A percentile compares a stretch with the other conserved stretches of the same genome.
phyloP scores from a whole-genome alignment of 37 sponge, comb jelly and placozoan genomes.

The Beroe ovata region DNA sequence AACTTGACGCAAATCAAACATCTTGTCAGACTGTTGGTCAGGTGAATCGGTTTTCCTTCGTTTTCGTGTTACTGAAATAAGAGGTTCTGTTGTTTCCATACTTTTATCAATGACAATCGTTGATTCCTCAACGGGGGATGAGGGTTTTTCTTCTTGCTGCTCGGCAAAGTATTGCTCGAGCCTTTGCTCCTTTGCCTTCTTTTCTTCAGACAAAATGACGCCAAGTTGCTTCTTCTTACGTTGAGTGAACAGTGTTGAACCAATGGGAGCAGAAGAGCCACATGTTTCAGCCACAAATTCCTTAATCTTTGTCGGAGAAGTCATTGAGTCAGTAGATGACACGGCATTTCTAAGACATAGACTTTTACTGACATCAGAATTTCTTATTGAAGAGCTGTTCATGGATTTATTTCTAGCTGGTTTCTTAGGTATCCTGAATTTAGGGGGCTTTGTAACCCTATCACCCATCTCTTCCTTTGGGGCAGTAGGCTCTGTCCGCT shows the following conservation, averaged over 20 bases:
- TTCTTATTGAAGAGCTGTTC: too few relatives aligned
- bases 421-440: conserved; percentile 31
- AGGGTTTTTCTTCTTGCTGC: neutral
- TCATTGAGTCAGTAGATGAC: too few relatives aligned
- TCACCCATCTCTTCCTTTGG: too few relatives aligned
- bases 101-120: neutral
- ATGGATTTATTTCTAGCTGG: neutral
- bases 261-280: neutral
- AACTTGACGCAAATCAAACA: conserved; percentile 10
- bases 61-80: neutral
- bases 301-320: conserved; percentile 19
- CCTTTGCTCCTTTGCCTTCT: neutral
- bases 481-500: too few relatives aligned
- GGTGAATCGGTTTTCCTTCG: conserved; percentile 37
- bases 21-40: neutral
- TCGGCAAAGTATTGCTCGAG: conserved; percentile 1
- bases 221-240: conserved; percentile 38
- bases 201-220: neutral
- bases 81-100: too few relatives aligned
- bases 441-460: too few relatives aligned
- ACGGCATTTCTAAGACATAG: too few relatives aligned
- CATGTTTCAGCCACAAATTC: neutral
- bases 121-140: neutral
- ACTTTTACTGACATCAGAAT: neutral
- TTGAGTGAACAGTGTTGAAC: conserved; percentile 30